Evolutionary conservation across 1,140 invertebrate genomes (phyloP), one percentile per base, ranked within the genome.

Genomic region (Babylonia areolata): DNA sequence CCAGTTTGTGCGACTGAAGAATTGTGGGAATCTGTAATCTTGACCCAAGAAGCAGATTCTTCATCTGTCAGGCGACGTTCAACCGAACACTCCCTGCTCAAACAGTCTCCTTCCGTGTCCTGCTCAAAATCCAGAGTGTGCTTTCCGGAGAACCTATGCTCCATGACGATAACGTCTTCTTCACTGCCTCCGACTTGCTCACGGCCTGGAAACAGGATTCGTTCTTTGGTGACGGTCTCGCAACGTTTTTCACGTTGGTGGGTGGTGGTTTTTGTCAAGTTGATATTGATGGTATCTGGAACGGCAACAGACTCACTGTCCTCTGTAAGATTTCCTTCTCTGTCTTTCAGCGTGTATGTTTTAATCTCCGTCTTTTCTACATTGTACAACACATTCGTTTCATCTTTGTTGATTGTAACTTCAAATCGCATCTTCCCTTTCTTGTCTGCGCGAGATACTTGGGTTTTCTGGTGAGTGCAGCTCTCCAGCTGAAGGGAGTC

Each of bases 331-430:
- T 85, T 42, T 3, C 81, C 73, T 75, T 54, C 86, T 58, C 78
- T 84, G 84, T 85, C 89, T 71, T 87, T 78, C 31, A 92, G 77
- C 2, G 88, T 79, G 85, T 90, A 91, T 31, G 91, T 91, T 83
- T 88, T 92, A 85, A 91, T 91, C 77, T 92, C 91, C 33, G 90
- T 91, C 54, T 89, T 90, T 54, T 91, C 90, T 51, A 92, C 90
- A 90, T 92, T 92, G 79, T 92, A 92, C 33, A 87, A 51, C 75
- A 92, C 88, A 85, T 90, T 91, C 6, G 90, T 91, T 77, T 91
- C 88, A 73, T 91, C 89, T 86, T 91, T 88, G 86, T 91, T 91
- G 15, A 92, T 86, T 33, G 90, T 92, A 20, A 92, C 91, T 85
- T 91, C 88, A 86, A 90, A 92, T 81, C 81, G 86, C 2, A 91